Percentiles rank a stretch among this genome's conserved stretches.
These are phyloP conservation scores for Eugnorisma glareosa DNA, from an alignment of 2,888 invertebrate species.

Conservation along the genomic window DNA sequence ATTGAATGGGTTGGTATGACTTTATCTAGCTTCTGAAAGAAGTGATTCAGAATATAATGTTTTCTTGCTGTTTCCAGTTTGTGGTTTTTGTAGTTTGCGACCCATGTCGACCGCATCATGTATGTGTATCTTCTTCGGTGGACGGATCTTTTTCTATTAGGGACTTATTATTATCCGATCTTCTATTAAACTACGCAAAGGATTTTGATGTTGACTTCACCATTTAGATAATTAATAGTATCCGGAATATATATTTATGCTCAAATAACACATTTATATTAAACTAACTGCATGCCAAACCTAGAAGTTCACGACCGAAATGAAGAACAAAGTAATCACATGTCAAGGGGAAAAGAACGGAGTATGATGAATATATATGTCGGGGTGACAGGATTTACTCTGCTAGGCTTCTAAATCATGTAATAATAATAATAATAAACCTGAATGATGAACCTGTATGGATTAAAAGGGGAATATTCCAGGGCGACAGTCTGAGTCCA, in stretches of 20 bases:
- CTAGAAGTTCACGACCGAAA: no score
- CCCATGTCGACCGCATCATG: background rate
- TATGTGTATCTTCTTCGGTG: background rate
- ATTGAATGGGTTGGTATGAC: background rate
- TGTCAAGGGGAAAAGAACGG: no score
- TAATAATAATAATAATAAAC: no score
- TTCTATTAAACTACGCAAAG: background rate
- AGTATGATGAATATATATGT: no score
- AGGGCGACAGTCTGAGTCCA: no score
- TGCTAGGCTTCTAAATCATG: no score
- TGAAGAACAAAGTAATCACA: no score
- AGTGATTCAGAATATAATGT: background rate
- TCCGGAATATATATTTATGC: background rate
- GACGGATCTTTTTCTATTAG: background rate
- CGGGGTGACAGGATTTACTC: no score
- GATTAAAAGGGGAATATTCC: no score
- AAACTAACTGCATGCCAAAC: no score
- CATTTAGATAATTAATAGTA: background rate
- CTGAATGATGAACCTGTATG: no score
- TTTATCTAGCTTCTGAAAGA: background rate
- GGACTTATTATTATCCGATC: background rate
- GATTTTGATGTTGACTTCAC: background rate
- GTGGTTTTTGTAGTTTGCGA: background rate
- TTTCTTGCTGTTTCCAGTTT: background rate
- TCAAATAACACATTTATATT: background rate